phyloP scores from a whole-genome alignment of 2,888 invertebrate species.

The Ferdinandea cuprea region DNA sequence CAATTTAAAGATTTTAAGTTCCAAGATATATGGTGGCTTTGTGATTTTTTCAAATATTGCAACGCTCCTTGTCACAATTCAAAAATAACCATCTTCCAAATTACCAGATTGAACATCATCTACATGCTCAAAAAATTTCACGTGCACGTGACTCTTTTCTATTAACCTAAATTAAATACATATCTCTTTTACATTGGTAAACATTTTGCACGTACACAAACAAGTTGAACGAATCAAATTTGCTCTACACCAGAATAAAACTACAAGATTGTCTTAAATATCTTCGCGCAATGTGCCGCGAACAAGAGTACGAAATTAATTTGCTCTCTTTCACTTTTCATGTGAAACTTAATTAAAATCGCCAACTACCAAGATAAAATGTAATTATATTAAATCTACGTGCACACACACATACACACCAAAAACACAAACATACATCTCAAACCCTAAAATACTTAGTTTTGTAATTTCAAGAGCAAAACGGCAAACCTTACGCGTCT shows the following conservation, averaged over 20 bases:
- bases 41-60: no score
- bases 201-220: neutral
- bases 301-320: conserved; percentile 37
- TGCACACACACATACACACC: conserved; percentile 30
- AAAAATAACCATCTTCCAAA: no score
- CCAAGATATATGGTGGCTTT: no score
- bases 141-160: no score
- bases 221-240: neutral
- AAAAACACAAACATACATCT: neutral
- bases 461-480: conserved; percentile 18
- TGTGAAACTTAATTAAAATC: conserved; percentile 66
- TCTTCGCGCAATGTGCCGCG: neutral
- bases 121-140: no score
- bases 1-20: no score
- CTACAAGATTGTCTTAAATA: conserved; percentile 10
- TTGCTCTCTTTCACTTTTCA: conserved; percentile 31
- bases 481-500: neutral
- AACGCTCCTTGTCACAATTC: no score
- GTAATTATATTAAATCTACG: conserved; percentile 53
- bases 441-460: conserved; percentile 54
- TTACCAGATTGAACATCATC: no score
- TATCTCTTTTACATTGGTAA: no score
- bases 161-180: no score
- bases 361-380: conserved; percentile 51
- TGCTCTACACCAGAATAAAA: neutral